A percentile compares a stretch with the other conserved stretches of the same genome.
Conservation (phyloP, 2,797 vertebrate genomes). For the Sebastiscus tertius region DNA sequence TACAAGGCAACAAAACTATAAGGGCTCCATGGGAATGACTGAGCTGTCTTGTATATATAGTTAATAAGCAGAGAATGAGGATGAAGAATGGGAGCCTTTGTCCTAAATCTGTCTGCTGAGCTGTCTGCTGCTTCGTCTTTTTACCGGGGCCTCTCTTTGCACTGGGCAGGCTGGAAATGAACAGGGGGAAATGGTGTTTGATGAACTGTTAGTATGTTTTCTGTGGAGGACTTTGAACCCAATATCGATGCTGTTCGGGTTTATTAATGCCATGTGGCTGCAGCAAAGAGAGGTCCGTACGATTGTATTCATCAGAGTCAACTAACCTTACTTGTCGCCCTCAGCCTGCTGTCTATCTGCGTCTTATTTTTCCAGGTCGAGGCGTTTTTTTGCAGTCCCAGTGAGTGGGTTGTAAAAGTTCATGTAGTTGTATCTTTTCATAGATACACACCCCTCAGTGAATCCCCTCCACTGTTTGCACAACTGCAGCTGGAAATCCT, state of each 20-base stretch:
- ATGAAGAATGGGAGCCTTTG: conserved; percentile 27
- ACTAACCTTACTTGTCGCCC: conserved; percentile 10
- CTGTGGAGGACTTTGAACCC: conserved; percentile 37
- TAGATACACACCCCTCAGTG: conserved; percentile 33
- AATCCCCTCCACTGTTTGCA: conserved; percentile 48
- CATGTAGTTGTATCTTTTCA: conserved; percentile 41
- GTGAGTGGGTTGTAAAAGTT: conserved; percentile 60
- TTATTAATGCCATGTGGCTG: conserved; percentile 50
- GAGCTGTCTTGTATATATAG: conserved; percentile 27
- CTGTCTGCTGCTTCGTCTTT: background rate
- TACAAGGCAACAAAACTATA: conserved; percentile 45
- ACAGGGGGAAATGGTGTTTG: conserved; percentile 17
- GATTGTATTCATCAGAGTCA: conserved; percentile 11
- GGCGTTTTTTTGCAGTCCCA: background rate
- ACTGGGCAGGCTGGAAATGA: conserved; percentile 31
- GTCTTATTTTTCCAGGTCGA: conserved; percentile 46
- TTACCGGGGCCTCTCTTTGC: background rate
- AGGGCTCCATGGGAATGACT: conserved; percentile 25
- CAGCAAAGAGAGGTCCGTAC: conserved; percentile 3
- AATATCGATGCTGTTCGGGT: conserved; percentile 49
- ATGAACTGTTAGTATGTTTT: conserved; percentile 57
- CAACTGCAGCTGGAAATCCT: conserved; percentile 43
- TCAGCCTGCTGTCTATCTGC: background rate
- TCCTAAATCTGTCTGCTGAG: background rate
- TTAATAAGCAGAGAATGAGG: conserved; percentile 31